These are phyloP conservation scores for Poeciliopsis prolifica DNA, from an alignment of 2,113 vertebrate genomes.

Conservation along the genomic window DNA sequence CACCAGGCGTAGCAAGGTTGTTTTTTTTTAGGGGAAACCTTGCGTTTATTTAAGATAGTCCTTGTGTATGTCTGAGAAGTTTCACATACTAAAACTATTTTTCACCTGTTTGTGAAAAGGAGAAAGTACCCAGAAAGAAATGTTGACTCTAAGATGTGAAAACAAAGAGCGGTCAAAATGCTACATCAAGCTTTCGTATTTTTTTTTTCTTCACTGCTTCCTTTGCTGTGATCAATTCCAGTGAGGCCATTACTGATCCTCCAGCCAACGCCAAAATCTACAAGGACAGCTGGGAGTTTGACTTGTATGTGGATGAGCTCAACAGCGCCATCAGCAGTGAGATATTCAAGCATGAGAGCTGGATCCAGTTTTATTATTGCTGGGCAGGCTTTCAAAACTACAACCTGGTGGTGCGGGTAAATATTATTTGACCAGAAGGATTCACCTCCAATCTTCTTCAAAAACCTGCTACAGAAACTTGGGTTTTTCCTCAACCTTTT, in stretches of 20 bases:
- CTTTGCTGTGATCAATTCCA: slow-evolving; percentile 25
- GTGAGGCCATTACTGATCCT: slow-evolving; percentile 72
- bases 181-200: too few species aligned
- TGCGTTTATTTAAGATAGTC: too few species aligned
- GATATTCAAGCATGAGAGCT: slow-evolving; percentile 77
- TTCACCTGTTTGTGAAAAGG: too few species aligned
- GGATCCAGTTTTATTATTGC: slow-evolving; percentile 82
- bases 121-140: too few species aligned
- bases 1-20: too few species aligned
- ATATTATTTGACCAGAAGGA: neutral
- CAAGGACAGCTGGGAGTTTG: slow-evolving; percentile 83
- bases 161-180: neutral
- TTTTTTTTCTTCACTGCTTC: neutral
- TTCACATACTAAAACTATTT: too few species aligned
- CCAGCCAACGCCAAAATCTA: slow-evolving; percentile 73
- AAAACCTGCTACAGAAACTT: neutral
- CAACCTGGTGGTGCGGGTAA: slow-evolving; percentile 83
- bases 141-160: neutral
- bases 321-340: slow-evolving; percentile 68
- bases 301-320: slow-evolving; percentile 72
- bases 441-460: neutral
- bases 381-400: slow-evolving; percentile 85
- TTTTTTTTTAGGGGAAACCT: too few species aligned
- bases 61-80: too few species aligned
- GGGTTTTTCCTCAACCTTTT: neutral